Base-by-base conservation (phyloP, 2,113 vertebrate genomes). In the Perccottus glenii region DNA sequence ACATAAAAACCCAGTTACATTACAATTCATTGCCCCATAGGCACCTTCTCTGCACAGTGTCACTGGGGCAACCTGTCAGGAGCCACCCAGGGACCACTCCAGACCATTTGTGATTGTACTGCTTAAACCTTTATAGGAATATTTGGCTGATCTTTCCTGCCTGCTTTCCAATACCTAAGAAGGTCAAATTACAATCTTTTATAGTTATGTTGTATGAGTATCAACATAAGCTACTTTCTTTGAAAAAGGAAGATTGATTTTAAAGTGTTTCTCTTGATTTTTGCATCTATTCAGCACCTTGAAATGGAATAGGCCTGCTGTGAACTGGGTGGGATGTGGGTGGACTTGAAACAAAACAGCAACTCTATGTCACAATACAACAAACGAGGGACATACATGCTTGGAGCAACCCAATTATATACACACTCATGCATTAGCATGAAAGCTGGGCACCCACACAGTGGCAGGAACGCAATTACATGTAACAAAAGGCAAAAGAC, bases 401-500 rank as follows among this genome's bases (percentile, higher is more conserved):
- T 72, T 58, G 11, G 55, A 78, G 66, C 56, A 15, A 53, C 35
- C 49, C 78, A 70, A 63, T 78, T 79, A 82, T 45, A 55, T 65
- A 83, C 73, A 62, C 70, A 61, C 70, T 71, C 45, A 36, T 65
- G 75, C 64, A 43, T 75, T 47, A 57, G 66, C 4, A 43, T 72
- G 65, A 73, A 77, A 69, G 74, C 68, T 11, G 15, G 12, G 48
- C 70, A 47, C 73, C 75, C 65, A 84, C 76, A 63, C 63, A 40
- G 67, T 12, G 67, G 51, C 51, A 47, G 62, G 62, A 57, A 73
- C 75, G 62, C 69, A 60, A 58, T 79, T 58, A 58, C 44, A 36
- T 15, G 19, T 44, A 79, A 85, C 84, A 87, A 87, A 87, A 64
- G 62, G 44, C 16, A 38, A 19, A 74, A 81, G 84, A 90, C 73